phyloP scores from a whole-genome alignment of 2,888 invertebrate species.

The Meteorus cinctellus region DNA sequence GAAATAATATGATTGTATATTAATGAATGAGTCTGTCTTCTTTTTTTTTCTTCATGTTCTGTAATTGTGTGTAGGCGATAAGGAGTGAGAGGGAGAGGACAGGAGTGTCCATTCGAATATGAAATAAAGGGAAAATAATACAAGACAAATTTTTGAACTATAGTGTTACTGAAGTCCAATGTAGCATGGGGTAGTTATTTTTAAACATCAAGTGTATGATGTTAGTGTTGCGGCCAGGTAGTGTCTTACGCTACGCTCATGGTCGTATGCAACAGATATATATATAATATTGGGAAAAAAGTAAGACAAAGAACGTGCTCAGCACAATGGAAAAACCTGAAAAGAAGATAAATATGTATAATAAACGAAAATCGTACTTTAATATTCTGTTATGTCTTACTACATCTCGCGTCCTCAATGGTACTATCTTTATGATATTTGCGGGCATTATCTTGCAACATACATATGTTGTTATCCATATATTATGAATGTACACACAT shows the following conservation, averaged over 20 bases:
- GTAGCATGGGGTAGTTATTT: conserved; percentile 65
- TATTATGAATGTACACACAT: neutral
- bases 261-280: conserved; percentile 33
- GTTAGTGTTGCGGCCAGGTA: conserved; percentile 3
- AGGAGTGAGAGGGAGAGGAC: no score
- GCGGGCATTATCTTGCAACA: conserved; percentile 69
- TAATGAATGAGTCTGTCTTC: no score
- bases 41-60: no score
- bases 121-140: conserved; percentile 52
- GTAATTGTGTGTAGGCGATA: no score
- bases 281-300: neutral
- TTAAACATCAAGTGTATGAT: conserved; percentile 45
- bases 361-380: neutral
- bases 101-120: neutral
- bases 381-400: conserved; percentile 28
- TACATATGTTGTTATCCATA: conserved; percentile 50
- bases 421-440: conserved; percentile 73
- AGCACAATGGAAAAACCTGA: conserved; percentile 34
- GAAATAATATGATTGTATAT: no score
- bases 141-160: conserved; percentile 12
- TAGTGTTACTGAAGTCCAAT: conserved; percentile 63
- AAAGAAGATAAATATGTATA: conserved; percentile 49
- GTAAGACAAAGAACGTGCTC: neutral
- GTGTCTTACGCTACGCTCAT: neutral
- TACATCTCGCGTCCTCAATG: conserved; percentile 40